Evolutionary conservation across 1,140 invertebrate genomes (phyloP), one percentile per base, ranked within the genome.

Genomic region (Diabrotica undecimpunctata): DNA sequence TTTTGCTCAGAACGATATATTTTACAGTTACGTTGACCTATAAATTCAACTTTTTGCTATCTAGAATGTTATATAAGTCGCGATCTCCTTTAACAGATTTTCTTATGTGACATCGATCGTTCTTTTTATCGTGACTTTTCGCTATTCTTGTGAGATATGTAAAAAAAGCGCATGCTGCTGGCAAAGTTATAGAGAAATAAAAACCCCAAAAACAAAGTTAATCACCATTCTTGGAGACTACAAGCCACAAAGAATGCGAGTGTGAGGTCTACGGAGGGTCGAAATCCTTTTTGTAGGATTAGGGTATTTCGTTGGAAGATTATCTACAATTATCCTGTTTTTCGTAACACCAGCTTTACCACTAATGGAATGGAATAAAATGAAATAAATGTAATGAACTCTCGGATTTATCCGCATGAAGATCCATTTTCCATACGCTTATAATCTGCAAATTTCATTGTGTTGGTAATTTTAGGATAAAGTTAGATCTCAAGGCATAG

Each of bases 341-440:
- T 46, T 46, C 41, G 41, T 46, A 46, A 46, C 41, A 46, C 41
- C 8, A 46, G 41, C 41, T 10, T 46, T 46, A 46, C 41, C 41
- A 46, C 41, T 46, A 46, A 46, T 46, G 41, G 41, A 46, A 46
- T 46, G 3, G 41, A 6, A 46, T 46, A 46, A n/a, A 46, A 46
- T 46, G 41, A 46, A 46, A 46, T n/a, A 46, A 46, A n/a, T 46
- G n/a, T 46, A 46, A 46, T 46, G 41, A 46, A n/a, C n/a, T 46
- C 41, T 6, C 8, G 41, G 41, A 46, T 46, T 46, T 46, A 46
- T 46, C 3, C 41, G 41, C 41, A 46, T 46, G n/a, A 46, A 46
- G 4, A 25, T 25, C 25, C 25, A 25, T 25, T 25, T 25, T 25
- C 25, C 25, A 25, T 25, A 25, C 25, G 25, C 25, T 25, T 25